A percentile compares a stretch with the other conserved stretches of the same genome.
These are phyloP conservation scores for Pseudobourletiella spinata DNA, from an alignment of 1,140 invertebrate species.

Conservation along the genomic window DNA sequence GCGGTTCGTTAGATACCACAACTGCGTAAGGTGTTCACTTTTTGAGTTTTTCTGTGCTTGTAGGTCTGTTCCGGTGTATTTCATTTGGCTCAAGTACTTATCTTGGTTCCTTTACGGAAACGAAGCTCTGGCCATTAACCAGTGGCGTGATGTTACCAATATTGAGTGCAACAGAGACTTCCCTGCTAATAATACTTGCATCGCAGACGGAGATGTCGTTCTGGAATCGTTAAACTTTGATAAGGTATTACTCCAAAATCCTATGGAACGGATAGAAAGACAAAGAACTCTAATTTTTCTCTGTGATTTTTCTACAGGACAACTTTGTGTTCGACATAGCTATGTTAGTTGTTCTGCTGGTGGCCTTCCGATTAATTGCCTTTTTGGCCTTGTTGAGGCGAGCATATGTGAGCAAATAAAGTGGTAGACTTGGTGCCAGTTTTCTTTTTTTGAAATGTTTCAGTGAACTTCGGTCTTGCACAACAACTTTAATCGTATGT, in stretches of 20 bases:
- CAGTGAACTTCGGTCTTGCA: too few species aligned
- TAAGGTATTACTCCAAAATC: conserved; percentile 58
- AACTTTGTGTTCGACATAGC: conserved; percentile 62
- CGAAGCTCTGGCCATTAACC: conserved; percentile 45
- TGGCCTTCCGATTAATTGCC: conserved; percentile 64
- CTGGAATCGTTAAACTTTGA: conserved; percentile 68
- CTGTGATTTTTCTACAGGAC: conserved; percentile 45
- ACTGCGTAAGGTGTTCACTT: background rate
- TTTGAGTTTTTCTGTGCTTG: conserved; percentile 61
- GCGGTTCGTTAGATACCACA: background rate
- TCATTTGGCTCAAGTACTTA: conserved; percentile 46
- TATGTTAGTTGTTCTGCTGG: conserved; percentile 57
- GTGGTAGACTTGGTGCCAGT: too few species aligned
- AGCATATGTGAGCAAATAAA: too few species aligned
- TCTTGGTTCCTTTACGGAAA: conserved; percentile 49
- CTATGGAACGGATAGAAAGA: conserved; percentile 39
- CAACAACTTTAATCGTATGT: too few species aligned
- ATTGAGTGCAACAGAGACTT: conserved; percentile 53
- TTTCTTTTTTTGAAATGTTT: too few species aligned
- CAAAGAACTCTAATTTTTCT: background rate
- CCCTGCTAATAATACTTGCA: conserved; percentile 67
- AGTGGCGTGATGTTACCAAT: conserved; percentile 42
- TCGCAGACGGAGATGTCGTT: conserved; percentile 62
- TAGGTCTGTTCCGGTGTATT: conserved; percentile 62
- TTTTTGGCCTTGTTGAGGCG: conserved; percentile 49